phyloP scores from a whole-genome alignment of 2,888 invertebrate species.

The Perizoma affinitatum region DNA sequence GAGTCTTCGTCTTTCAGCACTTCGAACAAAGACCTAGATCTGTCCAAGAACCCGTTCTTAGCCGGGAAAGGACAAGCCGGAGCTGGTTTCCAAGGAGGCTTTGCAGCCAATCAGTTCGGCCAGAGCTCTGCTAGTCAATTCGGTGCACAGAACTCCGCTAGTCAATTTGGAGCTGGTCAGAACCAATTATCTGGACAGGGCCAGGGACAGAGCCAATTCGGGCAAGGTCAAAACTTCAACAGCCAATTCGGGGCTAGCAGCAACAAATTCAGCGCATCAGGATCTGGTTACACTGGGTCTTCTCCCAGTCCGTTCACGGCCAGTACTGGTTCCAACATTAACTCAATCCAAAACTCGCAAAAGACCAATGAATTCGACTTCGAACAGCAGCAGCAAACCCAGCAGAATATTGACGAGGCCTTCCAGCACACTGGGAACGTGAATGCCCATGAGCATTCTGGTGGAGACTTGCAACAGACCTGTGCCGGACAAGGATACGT shows the following conservation, averaged over 20 bases:
- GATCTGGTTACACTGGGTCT: constrained; percentile 65
- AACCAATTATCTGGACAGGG: constrained; percentile 11
- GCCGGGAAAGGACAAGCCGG: constrained; percentile 22
- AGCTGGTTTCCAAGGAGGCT: constrained; percentile 35
- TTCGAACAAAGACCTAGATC: constrained; percentile 49
- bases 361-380: constrained; percentile 63
- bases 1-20: constrained; percentile 60
- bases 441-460: constrained; percentile 54
- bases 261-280: constrained; percentile 49
- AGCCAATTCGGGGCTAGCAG: constrained; percentile 39
- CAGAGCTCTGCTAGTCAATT: constrained; percentile 19
- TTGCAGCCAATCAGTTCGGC: constrained; percentile 24
- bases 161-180: constrained; percentile 10
- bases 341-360: constrained; percentile 65
- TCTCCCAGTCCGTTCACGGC: constrained; percentile 70
- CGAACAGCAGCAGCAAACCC: constrained; percentile 65
- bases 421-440: constrained; percentile 68
- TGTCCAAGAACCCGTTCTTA: constrained; percentile 12
- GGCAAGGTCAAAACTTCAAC: constrained; percentile 36
- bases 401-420: constrained; percentile 65
- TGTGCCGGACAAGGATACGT: constrained; percentile 85
- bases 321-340: constrained; percentile 59
- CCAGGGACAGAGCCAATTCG: constrained; percentile 1
- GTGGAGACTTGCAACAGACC: constrained; percentile 74
- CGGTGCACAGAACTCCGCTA: constrained; percentile 7